phyloP scores from a whole-genome alignment of 2,113 vertebrate species.

The Dromiciops gliroides region DNA sequence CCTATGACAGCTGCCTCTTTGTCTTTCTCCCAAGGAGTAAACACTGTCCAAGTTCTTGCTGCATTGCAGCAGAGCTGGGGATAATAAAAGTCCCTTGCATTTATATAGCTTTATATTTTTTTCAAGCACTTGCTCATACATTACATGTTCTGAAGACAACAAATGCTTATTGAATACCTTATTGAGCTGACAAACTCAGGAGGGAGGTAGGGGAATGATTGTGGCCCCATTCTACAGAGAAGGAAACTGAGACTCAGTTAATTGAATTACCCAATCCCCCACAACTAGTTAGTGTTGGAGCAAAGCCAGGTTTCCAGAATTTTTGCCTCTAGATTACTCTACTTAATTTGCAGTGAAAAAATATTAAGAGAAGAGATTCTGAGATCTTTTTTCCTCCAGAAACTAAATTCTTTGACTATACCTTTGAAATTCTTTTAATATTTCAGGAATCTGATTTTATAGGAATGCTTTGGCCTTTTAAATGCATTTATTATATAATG shows the following conservation, averaged over 20 bases:
- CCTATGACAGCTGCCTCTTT: neutral
- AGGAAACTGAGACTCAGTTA: neutral
- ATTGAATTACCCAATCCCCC: neutral
- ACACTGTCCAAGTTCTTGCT: neutral
- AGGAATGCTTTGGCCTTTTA: neutral
- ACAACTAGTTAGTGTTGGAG: neutral
- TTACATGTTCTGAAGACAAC: neutral
- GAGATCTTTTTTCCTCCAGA: neutral
- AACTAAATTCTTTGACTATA: neutral
- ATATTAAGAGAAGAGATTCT: neutral
- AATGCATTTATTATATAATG: neutral
- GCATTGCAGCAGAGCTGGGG: neutral
- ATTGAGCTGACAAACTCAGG: neutral
- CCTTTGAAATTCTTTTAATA: neutral
- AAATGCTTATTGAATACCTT: neutral
- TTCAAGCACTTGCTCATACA: neutral
- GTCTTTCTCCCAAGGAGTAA: neutral
- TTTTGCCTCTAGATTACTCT: neutral
- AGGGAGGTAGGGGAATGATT: neutral
- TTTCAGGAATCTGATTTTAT: neutral
- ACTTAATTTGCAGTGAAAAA: neutral
- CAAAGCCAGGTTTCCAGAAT: neutral
- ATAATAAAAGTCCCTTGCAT: neutral
- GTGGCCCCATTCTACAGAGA: neutral
- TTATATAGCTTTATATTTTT: constrained; percentile 1